Evolutionary conservation across 2,888 invertebrate species (phyloP).

Genomic region (Chloroclysta siterata): DNA sequence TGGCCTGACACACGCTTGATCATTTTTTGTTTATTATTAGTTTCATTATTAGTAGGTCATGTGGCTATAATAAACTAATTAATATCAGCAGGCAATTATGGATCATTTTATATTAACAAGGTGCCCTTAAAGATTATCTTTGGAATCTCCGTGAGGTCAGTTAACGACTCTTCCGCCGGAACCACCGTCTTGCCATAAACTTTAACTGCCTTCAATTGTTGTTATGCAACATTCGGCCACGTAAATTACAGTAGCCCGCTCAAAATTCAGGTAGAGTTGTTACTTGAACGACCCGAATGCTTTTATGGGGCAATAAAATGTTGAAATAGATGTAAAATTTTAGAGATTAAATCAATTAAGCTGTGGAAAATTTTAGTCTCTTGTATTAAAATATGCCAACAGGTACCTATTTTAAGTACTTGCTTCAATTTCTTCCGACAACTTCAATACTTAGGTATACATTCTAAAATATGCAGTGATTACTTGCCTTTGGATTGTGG

Average conservation of each 20-base stretch:
- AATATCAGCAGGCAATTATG: slow-evolving; percentile 75
- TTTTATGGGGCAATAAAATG: slow-evolving; percentile 63
- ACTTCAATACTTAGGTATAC: too few relatives aligned
- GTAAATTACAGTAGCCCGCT: slow-evolving; percentile 66
- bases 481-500: too few relatives aligned
- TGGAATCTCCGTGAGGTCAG: slow-evolving; percentile 71
- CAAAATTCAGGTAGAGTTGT: slow-evolving; percentile 49
- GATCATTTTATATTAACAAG: slow-evolving; percentile 81
- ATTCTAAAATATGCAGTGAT: not conserved
- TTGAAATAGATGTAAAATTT: slow-evolving; percentile 50
- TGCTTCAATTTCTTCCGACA: too few relatives aligned
- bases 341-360: slow-evolving; percentile 43
- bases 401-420: not conserved
- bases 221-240: slow-evolving; percentile 63
- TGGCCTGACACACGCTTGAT: not conserved
- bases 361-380: slow-evolving; percentile 24
- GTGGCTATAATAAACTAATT: slow-evolving; percentile 56
- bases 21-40: not conserved
- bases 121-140: slow-evolving; percentile 78
- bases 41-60: slow-evolving; percentile 8
- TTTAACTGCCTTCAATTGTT: slow-evolving; percentile 60
- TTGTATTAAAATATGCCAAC: slow-evolving; percentile 7
- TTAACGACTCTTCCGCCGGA: slow-evolving; percentile 78
- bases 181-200: slow-evolving; percentile 68
- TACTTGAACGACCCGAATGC: slow-evolving; percentile 58